phyloP scores from a whole-genome alignment of 2,888 invertebrate genomes.

The Lasioglossum figueresi region DNA sequence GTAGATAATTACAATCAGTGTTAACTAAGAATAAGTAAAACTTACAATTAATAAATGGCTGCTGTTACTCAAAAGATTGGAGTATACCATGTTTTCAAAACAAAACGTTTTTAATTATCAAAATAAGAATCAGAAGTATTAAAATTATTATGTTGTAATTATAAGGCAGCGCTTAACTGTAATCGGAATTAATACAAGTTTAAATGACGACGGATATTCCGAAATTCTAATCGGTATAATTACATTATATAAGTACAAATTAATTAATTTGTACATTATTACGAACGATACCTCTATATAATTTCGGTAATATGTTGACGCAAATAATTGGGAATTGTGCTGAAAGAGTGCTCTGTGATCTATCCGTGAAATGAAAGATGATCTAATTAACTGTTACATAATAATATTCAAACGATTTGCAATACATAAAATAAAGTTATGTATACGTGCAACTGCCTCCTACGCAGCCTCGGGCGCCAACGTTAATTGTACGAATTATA shows the following conservation, averaged over 20 bases:
- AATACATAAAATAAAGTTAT: background rate
- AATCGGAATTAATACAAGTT: background rate
- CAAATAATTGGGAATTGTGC: background rate
- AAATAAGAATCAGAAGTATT: background rate
- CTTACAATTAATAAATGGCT: background rate
- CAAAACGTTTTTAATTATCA: background rate
- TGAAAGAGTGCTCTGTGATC: background rate
- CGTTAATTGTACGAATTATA: conserved; percentile 1
- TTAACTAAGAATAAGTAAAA: background rate
- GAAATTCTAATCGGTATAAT: background rate
- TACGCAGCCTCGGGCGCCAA: background rate
- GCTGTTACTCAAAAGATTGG: background rate
- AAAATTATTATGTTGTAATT: background rate
- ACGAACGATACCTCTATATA: background rate
- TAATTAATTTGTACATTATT: background rate
- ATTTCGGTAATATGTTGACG: background rate
- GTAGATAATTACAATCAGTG: background rate
- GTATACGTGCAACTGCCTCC: background rate
- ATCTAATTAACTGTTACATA: background rate
- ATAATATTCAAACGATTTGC: conserved; percentile 3
- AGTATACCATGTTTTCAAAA: background rate
- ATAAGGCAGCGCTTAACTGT: background rate
- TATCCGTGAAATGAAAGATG: background rate
- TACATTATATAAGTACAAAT: no score
- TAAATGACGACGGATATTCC: background rate